Conservation (phyloP, 2,888 invertebrate species). For the Latrodectus hesperus region DNA sequence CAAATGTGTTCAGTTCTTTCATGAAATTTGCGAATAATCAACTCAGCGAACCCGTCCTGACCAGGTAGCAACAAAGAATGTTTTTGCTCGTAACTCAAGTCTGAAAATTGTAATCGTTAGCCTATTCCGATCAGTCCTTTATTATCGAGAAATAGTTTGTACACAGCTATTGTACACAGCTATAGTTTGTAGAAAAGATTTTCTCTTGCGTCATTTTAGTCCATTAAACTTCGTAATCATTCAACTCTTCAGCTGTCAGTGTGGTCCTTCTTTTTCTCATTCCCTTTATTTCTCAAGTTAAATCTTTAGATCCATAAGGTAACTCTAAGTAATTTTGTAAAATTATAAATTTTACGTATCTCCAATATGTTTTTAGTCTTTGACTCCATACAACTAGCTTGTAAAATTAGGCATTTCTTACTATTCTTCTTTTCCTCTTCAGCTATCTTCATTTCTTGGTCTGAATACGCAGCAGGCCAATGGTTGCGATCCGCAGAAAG, state of each 20-base stretch:
- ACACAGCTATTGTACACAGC: background rate
- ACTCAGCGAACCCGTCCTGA: background rate
- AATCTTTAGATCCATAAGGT: background rate
- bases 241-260: background rate
- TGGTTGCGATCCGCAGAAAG: background rate
- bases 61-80: background rate
- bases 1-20: background rate
- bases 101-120: background rate
- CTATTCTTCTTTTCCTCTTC: background rate
- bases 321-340: background rate
- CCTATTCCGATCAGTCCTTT: background rate
- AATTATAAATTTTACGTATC: too few relatives aligned
- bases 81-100: slow-evolving; percentile 1
- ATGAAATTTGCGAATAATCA: background rate
- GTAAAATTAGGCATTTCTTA: background rate
- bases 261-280: background rate
- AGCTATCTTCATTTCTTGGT: background rate
- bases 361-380: too few relatives aligned
- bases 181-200: background rate
- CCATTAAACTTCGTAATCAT: background rate
- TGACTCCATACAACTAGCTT: background rate
- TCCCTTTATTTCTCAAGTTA: background rate
- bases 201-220: slow-evolving; percentile 1
- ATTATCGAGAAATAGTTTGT: background rate
- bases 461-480: background rate